Evolutionary conservation across 2,888 invertebrate genomes (phyloP).

Genomic region (Hyposoter dolosus): DNA sequence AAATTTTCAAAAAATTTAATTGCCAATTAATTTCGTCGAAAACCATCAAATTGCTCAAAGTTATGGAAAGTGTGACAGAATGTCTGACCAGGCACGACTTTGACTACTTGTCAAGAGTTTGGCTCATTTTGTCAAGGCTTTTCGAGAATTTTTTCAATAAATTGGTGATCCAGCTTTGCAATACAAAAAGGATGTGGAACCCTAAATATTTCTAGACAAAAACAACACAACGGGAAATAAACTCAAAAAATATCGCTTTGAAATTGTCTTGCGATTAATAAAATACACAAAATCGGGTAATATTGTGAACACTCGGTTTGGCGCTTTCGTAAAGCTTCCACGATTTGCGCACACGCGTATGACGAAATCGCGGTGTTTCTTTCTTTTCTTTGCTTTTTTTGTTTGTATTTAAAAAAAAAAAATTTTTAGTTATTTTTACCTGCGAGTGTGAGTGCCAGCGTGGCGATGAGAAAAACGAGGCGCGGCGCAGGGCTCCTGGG

Average conservation of each 20-base stretch:
- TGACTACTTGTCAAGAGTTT: neutral
- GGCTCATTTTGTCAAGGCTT: neutral
- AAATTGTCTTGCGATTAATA: neutral
- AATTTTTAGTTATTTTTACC: slow-evolving; percentile 76
- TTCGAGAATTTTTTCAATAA: neutral
- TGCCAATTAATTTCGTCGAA: neutral
- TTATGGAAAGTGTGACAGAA: neutral
- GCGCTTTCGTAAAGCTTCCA: neutral
- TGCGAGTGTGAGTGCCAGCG: slow-evolving; percentile 81
- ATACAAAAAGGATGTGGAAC: neutral
- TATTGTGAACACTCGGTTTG: slow-evolving; percentile 1
- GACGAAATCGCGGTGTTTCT: slow-evolving; percentile 16
- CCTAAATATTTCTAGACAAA: neutral
- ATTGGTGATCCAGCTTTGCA: neutral
- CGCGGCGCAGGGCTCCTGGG: slow-evolving; percentile 82
- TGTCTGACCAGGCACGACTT: neutral
- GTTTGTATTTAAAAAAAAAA: no score
- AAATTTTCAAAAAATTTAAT: neutral
- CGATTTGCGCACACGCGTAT: slow-evolving; percentile 34
- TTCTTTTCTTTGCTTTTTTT: neutral
- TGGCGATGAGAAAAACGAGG: slow-evolving; percentile 84
- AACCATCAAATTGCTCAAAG: neutral
- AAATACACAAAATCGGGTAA: slow-evolving; percentile 8
- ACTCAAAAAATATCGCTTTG: neutral
- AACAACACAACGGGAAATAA: neutral